Evolutionary conservation across 2,888 invertebrate genomes (phyloP), one percentile per base, ranked within the genome.

Genomic region (Lasioglossum villosulum): DNA sequence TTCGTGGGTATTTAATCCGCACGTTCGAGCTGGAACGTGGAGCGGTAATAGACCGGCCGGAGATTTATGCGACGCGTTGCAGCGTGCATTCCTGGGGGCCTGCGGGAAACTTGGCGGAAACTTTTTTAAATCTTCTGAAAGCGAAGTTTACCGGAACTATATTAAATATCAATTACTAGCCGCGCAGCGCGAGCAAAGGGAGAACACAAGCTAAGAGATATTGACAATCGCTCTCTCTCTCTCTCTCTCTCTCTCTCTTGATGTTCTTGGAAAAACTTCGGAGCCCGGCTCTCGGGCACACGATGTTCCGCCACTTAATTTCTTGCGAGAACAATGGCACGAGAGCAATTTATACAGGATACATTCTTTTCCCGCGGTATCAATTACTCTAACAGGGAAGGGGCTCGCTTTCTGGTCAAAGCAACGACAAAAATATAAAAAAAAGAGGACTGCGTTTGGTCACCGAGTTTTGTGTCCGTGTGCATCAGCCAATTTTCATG

Each of bases 41-140:
- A 4, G 42, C 59, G 59, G 39, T 75, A 59, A 63, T 39, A 75
- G 66, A 66, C 42, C 39, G 10, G 5, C 42, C 27, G 5, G 27
- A 42, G 75, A 75, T 75, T 75, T 75, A 75, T 42, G 27, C 59
- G 75, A 42, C 42, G 59, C 30, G 42, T 63, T 23, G 27, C 75
- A 23, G 39, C 39, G 19, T 23, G 59, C 39, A 75, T 23, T 63
- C 75, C 39, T 42, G 12, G 23, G 42, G 0, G n/a, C 37, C 12
- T n/a, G 59, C 45, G 45, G 42, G 6, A 75, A 63, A 23, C 27
- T 12, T 75, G 59, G 8, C 27, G 16, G 59, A 30, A 75, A 42
- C 27, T 59, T 59, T 59, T 59, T 37, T 27, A 30, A 39, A 56
- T 39, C 37, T 39, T 59, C 27, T 23, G 39, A 59, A 42, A 75